These are phyloP conservation scores for Esperia sulphurella DNA, from an alignment of 2,888 invertebrate genomes.

Conservation along the genomic window DNA sequence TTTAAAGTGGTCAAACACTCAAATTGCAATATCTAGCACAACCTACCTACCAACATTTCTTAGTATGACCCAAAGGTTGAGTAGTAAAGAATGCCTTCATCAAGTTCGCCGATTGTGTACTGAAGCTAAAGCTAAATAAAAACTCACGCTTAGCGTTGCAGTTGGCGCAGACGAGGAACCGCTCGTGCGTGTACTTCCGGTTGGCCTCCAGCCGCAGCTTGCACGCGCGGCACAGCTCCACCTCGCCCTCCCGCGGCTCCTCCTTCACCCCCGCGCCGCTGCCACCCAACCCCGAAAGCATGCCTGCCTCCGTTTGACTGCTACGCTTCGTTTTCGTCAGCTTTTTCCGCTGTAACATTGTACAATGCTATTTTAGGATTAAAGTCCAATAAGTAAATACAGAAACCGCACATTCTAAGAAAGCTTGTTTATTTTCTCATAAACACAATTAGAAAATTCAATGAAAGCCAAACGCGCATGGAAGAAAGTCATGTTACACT, in stretches of 20 bases:
- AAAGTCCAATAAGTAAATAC: too few species aligned
- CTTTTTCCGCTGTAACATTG: conserved; percentile 62
- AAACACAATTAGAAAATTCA: too few species aligned
- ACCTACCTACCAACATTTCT: too few species aligned
- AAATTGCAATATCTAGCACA: too few species aligned
- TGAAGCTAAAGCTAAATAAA: not conserved
- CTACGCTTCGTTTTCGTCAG: conserved; percentile 60
- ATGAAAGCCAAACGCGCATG: too few species aligned
- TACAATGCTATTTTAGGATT: too few species aligned
- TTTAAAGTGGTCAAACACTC: too few species aligned
- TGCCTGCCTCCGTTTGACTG: conserved; percentile 32
- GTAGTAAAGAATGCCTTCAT: not conserved
- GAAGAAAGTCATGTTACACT: too few species aligned
- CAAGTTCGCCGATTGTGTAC: not conserved
- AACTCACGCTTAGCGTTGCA: conserved; percentile 78
- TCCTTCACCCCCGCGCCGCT: conserved; percentile 30
- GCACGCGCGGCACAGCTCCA: conserved; percentile 79
- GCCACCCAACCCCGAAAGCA: conserved; percentile 6
- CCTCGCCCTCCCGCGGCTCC: conserved; percentile 29
- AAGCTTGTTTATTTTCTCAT: too few species aligned
- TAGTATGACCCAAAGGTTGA: too few species aligned
- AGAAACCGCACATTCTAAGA: too few species aligned
- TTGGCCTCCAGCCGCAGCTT: conserved; percentile 78
- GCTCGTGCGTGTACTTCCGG: conserved; percentile 78
- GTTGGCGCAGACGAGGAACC: conserved; percentile 79